Percentiles rank a stretch among this genome's conserved stretches.
Evolutionary conservation across 2,113 vertebrate species (phyloP).

Genomic region (Microcebus murinus): DNA sequence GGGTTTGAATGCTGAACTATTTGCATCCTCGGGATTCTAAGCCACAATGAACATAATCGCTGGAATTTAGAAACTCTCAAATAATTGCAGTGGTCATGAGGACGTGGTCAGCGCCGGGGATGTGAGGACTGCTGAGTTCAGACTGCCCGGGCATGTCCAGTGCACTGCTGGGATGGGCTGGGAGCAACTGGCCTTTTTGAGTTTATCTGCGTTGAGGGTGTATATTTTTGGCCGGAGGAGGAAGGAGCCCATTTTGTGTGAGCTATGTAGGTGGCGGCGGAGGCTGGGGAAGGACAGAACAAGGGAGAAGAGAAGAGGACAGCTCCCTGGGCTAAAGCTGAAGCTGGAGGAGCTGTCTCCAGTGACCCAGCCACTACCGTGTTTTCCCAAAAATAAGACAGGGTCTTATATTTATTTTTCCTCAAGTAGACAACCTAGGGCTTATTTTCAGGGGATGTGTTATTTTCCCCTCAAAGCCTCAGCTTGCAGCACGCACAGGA

Average conservation of each 20-base stretch:
- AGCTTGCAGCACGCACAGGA: no score
- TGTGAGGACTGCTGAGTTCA: neutral
- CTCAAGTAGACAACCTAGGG: no score
- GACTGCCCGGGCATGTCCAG: neutral
- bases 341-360: neutral
- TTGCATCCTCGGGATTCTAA: neutral
- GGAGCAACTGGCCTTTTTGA: neutral
- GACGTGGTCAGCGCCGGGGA: neutral
- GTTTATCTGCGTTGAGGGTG: neutral
- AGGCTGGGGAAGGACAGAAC: accelerated
- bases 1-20: neutral
- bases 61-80: neutral
- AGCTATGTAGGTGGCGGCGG: neutral
- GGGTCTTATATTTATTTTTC: no score
- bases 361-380: neutral
- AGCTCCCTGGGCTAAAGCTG: neutral
- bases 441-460: no score
- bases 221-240: neutral
- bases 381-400: no score
- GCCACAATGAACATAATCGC: neutral
- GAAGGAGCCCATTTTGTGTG: neutral
- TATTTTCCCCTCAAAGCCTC: no score
- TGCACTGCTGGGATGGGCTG: no score
- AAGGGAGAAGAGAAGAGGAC: neutral
- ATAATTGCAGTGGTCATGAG: neutral